Evolutionary conservation across 2,113 vertebrate genomes (phyloP).

Genomic region (Poicephalus meyeri): DNA sequence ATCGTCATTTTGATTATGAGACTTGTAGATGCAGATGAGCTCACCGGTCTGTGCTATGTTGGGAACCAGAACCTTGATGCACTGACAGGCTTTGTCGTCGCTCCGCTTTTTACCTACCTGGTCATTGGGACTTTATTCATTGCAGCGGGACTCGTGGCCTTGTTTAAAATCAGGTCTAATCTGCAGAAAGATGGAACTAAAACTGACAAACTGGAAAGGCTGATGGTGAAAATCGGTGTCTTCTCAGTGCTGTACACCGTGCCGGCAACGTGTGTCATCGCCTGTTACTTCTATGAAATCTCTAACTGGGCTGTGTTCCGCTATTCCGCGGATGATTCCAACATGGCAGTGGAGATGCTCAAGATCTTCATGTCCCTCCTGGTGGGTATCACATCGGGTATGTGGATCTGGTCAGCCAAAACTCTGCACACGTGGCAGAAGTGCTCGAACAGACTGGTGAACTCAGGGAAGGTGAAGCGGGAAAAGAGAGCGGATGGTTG

Average conservation of each 20-base stretch:
- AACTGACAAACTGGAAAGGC: conserved; percentile 95
- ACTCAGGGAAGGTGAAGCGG: conserved; percentile 85
- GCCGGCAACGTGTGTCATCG: conserved; percentile 94
- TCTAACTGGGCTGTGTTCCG: conserved; percentile 93
- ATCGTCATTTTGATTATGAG: conserved; percentile 99
- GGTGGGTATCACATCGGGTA: conserved; percentile 96
- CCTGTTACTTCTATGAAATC: conserved; percentile 97
- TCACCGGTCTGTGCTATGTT: conserved; percentile 94
- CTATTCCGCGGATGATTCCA: conserved; percentile 87
- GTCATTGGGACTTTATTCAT: conserved; percentile 97
- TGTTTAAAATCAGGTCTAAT: conserved; percentile 98
- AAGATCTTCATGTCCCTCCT: conserved; percentile 97
- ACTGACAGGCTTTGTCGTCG: conserved; percentile 94
- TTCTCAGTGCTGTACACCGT: conserved; percentile 99
- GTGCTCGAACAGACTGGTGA: conserved; percentile 89
- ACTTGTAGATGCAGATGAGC: conserved; percentile 92
- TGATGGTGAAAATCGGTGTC: conserved; percentile 99
- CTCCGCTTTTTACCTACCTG: conserved; percentile 94
- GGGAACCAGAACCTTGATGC: conserved; percentile 96
- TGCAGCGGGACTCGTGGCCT: conserved; percentile 91
- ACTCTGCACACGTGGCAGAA: conserved; percentile 98
- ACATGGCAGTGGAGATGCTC: conserved; percentile 95
- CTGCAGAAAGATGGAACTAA: conserved; percentile 98
- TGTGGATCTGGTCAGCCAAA: conserved; percentile 99
- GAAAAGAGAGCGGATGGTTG: conserved; percentile 87